Conservation (phyloP, 2,888 invertebrate species). For the Caenorhabditis sp. region DNA sequence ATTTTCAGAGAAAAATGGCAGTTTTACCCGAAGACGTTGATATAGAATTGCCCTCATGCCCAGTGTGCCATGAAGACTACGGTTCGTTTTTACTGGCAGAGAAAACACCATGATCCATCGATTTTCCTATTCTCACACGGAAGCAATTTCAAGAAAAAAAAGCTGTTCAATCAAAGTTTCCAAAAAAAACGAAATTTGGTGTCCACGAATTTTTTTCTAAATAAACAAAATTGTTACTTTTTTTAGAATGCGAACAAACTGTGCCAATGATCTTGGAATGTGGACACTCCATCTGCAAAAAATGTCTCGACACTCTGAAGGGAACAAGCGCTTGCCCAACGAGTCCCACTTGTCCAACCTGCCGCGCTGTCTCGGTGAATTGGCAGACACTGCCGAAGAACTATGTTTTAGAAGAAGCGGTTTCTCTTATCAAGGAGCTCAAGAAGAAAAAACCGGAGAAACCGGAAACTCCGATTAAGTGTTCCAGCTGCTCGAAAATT, state of each 20-base stretch:
- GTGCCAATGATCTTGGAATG: background rate
- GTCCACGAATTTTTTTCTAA: background rate
- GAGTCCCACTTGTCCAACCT: slow-evolving; percentile 1
- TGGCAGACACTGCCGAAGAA: background rate
- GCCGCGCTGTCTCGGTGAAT: background rate
- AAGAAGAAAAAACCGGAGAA: background rate
- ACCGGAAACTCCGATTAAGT: slow-evolving; percentile 17
- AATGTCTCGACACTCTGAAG: background rate
- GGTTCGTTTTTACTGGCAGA: background rate
- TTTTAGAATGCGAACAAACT: background rate
- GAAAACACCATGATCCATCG: no score
- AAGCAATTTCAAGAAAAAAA: no score
- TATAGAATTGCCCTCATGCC: slow-evolving; percentile 1
- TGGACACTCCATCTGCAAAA: slow-evolving; percentile 1
- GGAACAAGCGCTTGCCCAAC: background rate
- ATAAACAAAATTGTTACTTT: no score
- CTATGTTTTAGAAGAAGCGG: slow-evolving; percentile 4
- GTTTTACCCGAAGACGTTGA: background rate
- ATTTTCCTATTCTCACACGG: no score
- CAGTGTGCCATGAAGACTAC: slow-evolving; percentile 17
- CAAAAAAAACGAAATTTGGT: no score
- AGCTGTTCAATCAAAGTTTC: no score
- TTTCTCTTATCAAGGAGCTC: slow-evolving; percentile 8
- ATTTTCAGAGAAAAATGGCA: background rate
- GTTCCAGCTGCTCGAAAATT: slow-evolving; percentile 2